Conservation (phyloP, 2,888 invertebrate genomes). For the Papilio gigon region DNA sequence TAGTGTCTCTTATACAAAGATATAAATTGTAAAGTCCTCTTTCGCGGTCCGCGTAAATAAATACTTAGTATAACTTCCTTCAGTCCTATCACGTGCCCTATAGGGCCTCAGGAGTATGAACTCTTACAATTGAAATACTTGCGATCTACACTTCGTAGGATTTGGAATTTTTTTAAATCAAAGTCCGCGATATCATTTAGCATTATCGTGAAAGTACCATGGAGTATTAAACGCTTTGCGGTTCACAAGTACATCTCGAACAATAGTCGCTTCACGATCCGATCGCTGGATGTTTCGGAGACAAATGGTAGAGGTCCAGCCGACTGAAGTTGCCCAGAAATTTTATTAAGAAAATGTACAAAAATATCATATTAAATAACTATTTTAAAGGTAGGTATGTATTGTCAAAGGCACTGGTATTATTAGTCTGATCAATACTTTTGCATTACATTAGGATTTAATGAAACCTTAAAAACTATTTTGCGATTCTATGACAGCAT, state of each 20-base stretch:
- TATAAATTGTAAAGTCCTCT: constrained; percentile 81
- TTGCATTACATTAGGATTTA: constrained; percentile 56
- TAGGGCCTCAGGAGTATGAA: constrained; percentile 65
- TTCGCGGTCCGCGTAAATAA: constrained; percentile 79
- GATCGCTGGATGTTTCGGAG: constrained; percentile 44
- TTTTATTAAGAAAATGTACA: constrained; percentile 73
- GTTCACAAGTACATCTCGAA: constrained; percentile 44
- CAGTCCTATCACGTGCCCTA: constrained; percentile 74
- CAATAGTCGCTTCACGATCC: constrained; percentile 45
- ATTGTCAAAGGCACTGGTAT: constrained; percentile 81
- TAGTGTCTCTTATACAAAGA: constrained; percentile 80
- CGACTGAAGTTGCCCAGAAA: constrained; percentile 62
- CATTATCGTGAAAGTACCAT: constrained; percentile 17
- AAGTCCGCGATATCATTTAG: constrained; percentile 38
- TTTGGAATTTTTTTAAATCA: constrained; percentile 48
- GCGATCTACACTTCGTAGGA: constrained; percentile 66
- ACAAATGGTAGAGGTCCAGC: constrained; percentile 50
- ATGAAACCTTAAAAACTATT: constrained; percentile 51
- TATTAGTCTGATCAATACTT: constrained; percentile 65
- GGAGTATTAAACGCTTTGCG: constrained; percentile 41
- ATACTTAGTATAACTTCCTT: constrained; percentile 73
- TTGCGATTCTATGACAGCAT: constrained; percentile 64
- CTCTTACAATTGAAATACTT: constrained; percentile 66
- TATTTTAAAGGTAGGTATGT: constrained; percentile 79
- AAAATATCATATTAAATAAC: constrained; percentile 75